Conservation (phyloP, 2,888 invertebrate genomes). For the Drosophila anceps region DNA sequence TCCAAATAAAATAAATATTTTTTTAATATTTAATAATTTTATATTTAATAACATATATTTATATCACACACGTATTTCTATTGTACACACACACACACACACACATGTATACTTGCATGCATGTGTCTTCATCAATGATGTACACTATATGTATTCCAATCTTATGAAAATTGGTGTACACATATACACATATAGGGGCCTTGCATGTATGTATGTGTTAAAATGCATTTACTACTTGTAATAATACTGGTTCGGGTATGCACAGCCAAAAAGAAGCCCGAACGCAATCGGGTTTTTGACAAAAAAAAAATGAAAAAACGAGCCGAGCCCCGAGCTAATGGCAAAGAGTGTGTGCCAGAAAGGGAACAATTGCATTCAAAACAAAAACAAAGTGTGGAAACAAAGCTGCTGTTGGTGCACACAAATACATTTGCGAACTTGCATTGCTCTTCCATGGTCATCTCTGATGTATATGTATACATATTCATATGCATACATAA, state of each 20-base stretch:
- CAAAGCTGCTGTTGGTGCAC: conserved; percentile 54
- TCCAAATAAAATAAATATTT: background rate
- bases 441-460: conserved; percentile 48
- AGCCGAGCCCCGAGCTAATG: conserved; percentile 30
- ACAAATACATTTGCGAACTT: conserved; percentile 38
- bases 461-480: conserved; percentile 27
- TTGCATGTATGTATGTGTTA: conserved; percentile 19
- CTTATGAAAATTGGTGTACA: conserved; percentile 39
- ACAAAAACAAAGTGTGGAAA: conserved; percentile 59
- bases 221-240: conserved; percentile 51
- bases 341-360: conserved; percentile 45
- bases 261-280: conserved; percentile 38
- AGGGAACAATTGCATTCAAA: conserved; percentile 61
- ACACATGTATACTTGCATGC: background rate
- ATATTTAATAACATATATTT: no score
- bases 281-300: conserved; percentile 42
- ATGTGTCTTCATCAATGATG: conserved; percentile 38
- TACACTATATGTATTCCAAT: conserved; percentile 26
- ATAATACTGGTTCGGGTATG: conserved; percentile 57
- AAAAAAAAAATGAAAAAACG: conserved; percentile 21
- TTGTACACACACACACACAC: background rate
- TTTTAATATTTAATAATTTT: conserved; percentile 7
- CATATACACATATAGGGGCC: conserved; percentile 11
- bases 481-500: background rate
- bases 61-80: conserved; percentile 1